Conservation (phyloP, 1,140 invertebrate genomes). For the Conus betulinus region DNA sequence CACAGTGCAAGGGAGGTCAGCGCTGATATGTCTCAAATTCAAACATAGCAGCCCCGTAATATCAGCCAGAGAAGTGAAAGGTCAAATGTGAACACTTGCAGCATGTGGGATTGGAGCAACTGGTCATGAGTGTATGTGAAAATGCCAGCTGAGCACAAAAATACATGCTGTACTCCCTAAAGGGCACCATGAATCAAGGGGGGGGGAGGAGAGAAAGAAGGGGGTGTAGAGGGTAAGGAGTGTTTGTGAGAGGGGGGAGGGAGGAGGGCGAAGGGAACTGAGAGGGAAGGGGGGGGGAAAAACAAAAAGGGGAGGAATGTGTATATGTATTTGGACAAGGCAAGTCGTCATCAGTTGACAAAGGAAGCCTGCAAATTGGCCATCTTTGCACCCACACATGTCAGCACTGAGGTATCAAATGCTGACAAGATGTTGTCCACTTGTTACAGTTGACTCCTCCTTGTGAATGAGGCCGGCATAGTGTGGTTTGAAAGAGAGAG, state of each 20-base stretch:
- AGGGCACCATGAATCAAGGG: neutral
- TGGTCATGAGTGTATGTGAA: neutral
- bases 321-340: neutral
- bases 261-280: too few relatives aligned
- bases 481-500: constrained; percentile 7
- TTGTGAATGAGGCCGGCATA: neutral
- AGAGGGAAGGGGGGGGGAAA: too few relatives aligned
- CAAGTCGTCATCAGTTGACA: neutral
- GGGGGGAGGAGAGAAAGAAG: neutral
- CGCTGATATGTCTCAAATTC: neutral
- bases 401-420: too few relatives aligned
- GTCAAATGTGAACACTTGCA: neutral
- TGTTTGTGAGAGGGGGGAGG: too few relatives aligned
- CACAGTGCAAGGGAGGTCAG: too few relatives aligned
- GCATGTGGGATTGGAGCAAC: neutral
- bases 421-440: neutral
- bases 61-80: neutral
- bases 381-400: too few relatives aligned
- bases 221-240: constrained; percentile 7
- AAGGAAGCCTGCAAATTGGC: neutral
- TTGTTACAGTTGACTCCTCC: neutral
- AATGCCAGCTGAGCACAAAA: neutral
- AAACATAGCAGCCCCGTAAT: neutral
- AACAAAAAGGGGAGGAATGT: neutral
- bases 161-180: neutral